phyloP scores from a whole-genome alignment of 2,113 vertebrate species.

The Poecilia latipinna region DNA sequence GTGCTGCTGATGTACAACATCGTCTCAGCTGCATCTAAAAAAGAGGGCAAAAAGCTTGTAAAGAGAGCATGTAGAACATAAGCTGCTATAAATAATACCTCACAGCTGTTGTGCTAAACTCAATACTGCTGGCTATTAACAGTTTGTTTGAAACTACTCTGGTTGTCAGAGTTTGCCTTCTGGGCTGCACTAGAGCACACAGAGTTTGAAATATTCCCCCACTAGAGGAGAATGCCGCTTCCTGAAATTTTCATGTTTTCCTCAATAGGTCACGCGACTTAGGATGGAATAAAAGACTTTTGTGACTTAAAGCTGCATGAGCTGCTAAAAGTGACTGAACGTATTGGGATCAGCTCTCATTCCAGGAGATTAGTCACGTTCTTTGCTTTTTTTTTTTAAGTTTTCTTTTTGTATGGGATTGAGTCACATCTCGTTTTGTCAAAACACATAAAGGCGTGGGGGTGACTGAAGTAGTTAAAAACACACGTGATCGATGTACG shows the following conservation, averaged over 20 bases:
- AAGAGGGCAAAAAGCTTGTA: slow-evolving; percentile 73
- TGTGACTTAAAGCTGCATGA: slow-evolving; percentile 3
- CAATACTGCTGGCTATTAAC: slow-evolving; percentile 42
- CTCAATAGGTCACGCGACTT: slow-evolving; percentile 7
- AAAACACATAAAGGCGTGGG: background rate
- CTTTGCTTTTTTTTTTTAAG: slow-evolving; percentile 11
- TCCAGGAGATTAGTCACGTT: slow-evolving; percentile 37
- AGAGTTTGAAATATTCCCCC: slow-evolving; percentile 4
- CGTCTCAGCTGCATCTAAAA: slow-evolving; percentile 53
- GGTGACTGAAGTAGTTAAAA: slow-evolving; percentile 27
- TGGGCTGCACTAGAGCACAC: background rate
- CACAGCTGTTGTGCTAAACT: slow-evolving; percentile 70
- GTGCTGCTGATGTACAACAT: slow-evolving; percentile 32
- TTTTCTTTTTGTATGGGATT: slow-evolving; percentile 14
- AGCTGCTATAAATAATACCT: slow-evolving; percentile 72
- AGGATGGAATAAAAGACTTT: slow-evolving; percentile 27
- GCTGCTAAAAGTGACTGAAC: slow-evolving; percentile 37
- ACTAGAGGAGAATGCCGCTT: background rate
- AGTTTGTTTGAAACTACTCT: slow-evolving; percentile 51
- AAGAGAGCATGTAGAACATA: slow-evolving; percentile 69
- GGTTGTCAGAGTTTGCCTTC: slow-evolving; percentile 27
- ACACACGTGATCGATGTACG: slow-evolving; percentile 45
- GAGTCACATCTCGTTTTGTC: slow-evolving; percentile 13
- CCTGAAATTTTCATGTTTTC: slow-evolving; percentile 1
- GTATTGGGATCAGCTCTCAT: slow-evolving; percentile 46